These are phyloP conservation scores for Argyresthia albistria DNA, from an alignment of 2,888 invertebrate species.

Conservation along the genomic window DNA sequence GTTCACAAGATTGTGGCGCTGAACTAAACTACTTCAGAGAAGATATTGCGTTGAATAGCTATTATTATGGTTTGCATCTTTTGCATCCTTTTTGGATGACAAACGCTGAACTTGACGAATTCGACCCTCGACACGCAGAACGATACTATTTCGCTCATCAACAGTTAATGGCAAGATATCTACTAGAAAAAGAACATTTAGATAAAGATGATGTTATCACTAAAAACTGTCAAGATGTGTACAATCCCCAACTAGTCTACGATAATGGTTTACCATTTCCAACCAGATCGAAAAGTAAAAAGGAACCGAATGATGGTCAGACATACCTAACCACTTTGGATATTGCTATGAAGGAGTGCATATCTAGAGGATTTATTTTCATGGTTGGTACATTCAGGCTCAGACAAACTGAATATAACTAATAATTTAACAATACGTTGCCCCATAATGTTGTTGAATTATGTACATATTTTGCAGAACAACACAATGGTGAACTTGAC, in stretches of 20 bases:
- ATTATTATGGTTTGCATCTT: slow-evolving; percentile 70
- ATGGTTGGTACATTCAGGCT: slow-evolving; percentile 30
- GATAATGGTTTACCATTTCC: slow-evolving; percentile 56
- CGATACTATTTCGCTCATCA: slow-evolving; percentile 49
- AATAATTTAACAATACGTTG: no score
- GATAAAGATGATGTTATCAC: neutral
- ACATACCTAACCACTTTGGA: slow-evolving; percentile 42
- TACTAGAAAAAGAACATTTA: slow-evolving; percentile 43
- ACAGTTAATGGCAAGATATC: slow-evolving; percentile 43
- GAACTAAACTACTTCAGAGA: slow-evolving; percentile 75
- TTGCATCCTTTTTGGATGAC: slow-evolving; percentile 74
- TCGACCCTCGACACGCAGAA: slow-evolving; percentile 45
- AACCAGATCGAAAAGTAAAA: slow-evolving; percentile 28
- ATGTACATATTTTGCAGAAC: slow-evolving; percentile 25
- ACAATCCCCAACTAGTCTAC: slow-evolving; percentile 43
- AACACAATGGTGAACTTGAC: slow-evolving; percentile 41
- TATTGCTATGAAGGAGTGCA: slow-evolving; percentile 49
- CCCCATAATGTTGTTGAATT: neutral
- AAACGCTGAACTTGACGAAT: slow-evolving; percentile 46
- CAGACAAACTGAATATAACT: no score
- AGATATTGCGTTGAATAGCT: slow-evolving; percentile 74
- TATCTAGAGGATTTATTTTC: slow-evolving; percentile 43
- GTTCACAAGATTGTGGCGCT: slow-evolving; percentile 54
- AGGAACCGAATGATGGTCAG: slow-evolving; percentile 30
- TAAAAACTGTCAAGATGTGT: slow-evolving; percentile 18